Evolutionary conservation across 2,797 vertebrate species (phyloP), one percentile per base, ranked within the genome.

Genomic region (Pelodytes ibericus): DNA sequence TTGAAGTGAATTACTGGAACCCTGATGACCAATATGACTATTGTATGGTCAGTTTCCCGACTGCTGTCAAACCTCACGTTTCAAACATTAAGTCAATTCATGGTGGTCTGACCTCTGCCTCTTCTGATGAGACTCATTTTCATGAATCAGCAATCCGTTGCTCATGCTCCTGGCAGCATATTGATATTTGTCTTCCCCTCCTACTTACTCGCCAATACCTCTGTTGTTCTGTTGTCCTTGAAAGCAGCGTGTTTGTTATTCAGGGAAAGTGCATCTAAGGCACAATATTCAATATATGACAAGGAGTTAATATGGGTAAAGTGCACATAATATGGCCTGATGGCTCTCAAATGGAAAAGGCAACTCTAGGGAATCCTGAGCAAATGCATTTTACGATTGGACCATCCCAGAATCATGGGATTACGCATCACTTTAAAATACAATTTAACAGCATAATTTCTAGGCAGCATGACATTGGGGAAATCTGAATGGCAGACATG

Each of bases 371-470:
- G 53, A 67, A 11, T 10, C 47, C n/a, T 24, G 16, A 39, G 58
- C 25, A 66, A 33, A 20, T 59, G 53, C 63, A 49, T 26, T 67
- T 60, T 49, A 15, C 25, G 3, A 59, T 66, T 36, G 27, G 29
- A 57, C 61, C 27, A 31, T 24, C 2, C n/a, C 18, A 20, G 20
- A 24, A 24, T 5, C 51, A 20, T 24, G 0, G 20, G 16, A 49
- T 36, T n/a, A n/a, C n/a, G n/a, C n/a, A n/a, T n/a, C n/a, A n/a
- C n/a, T n/a, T n/a, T n/a, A n/a, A n/a, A n/a, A n/a, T n/a, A n/a
- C n/a, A n/a, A n/a, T n/a, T n/a, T n/a, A n/a, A n/a, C n/a, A n/a
- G n/a, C n/a, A n/a, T n/a, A n/a, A n/a, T n/a, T n/a, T n/a, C n/a
- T n/a, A n/a, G n/a, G n/a, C n/a, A n/a, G n/a, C n/a, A n/a, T n/a